A percentile compares a stretch with the other conserved stretches of the same genome.
Conservation (phyloP, 2,888 invertebrate genomes). For the Zaprionus bogoriensis region DNA sequence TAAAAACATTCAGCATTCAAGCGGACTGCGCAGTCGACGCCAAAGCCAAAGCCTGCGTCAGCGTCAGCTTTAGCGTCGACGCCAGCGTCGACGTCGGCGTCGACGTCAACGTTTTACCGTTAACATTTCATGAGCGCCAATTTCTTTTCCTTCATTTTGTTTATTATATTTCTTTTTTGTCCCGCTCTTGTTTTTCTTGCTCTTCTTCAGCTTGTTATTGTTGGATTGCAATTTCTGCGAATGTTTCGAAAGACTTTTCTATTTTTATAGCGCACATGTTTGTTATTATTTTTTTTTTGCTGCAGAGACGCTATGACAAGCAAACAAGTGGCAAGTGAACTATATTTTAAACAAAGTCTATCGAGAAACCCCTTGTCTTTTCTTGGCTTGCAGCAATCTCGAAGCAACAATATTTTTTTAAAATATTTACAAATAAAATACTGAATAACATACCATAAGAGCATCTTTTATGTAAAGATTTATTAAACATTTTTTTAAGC, state of each 20-base stretch:
- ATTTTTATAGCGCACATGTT: neutral
- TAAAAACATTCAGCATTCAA: constrained; percentile 61
- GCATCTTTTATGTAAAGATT: too few species aligned
- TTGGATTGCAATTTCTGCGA: constrained; percentile 23
- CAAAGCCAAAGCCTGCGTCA: constrained; percentile 19
- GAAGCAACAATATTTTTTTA: too few species aligned
- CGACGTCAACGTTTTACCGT: constrained; percentile 41
- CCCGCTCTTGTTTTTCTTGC: constrained; percentile 25
- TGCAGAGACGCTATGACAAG: neutral
- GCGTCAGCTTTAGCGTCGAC: constrained; percentile 22
- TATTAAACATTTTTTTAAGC: too few species aligned
- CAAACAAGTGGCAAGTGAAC: constrained; percentile 14
- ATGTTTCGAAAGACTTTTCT: constrained; percentile 15
- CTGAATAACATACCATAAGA: too few species aligned
- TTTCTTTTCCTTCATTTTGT: constrained; percentile 65
- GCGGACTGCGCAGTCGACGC: constrained; percentile 23
- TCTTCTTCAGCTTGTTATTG: constrained; percentile 20
- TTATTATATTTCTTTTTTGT: constrained; percentile 47
- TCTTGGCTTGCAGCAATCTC: too few species aligned
- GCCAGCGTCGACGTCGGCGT: constrained; percentile 12
- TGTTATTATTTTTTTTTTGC: constrained; percentile 13
- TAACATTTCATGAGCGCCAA: constrained; percentile 73
- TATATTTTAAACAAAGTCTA: neutral
- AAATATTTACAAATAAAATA: too few species aligned
- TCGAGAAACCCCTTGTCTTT: too few species aligned